A percentile compares a stretch with the other conserved stretches of the same genome.
phyloP scores from a whole-genome alignment of 2,113 vertebrate genomes.

The Hypanus sabinus region DNA sequence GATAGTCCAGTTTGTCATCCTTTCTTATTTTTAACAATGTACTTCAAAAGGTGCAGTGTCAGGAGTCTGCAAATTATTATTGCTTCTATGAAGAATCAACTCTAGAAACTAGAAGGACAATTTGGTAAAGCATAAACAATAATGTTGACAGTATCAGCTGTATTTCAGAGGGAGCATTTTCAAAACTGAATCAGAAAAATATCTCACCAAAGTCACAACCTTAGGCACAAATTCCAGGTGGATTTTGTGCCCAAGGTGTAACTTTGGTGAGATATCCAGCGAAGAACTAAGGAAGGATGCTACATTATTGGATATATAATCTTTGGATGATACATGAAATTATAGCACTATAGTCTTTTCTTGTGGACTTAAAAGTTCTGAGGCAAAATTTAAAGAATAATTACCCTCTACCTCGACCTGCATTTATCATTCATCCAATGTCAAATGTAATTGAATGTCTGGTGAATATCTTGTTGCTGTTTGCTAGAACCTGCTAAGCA shows the following conservation, averaged over 20 bases:
- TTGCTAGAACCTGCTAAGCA: not conserved
- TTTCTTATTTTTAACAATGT: not conserved
- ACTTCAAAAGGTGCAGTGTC: not conserved
- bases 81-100: not conserved
- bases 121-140: not conserved
- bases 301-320: not conserved
- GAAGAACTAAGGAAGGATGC: not conserved
- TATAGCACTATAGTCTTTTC: not conserved
- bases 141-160: not conserved
- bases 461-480: not conserved
- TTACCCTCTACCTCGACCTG: too few relatives aligned
- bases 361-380: not conserved
- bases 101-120: not conserved
- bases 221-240: not conserved
- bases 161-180: not conserved
- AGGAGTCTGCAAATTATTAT: not conserved
- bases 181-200: not conserved
- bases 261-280: too few relatives aligned
- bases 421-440: not conserved
- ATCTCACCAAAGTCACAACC: too few relatives aligned
- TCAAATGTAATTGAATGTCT: not conserved
- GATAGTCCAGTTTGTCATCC: not conserved
- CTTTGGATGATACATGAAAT: not conserved
- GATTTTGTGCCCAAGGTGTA: too few relatives aligned
- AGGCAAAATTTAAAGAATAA: too few relatives aligned